phyloP scores from a whole-genome alignment of 2,797 vertebrate species.

The Rallus crepitans region DNA sequence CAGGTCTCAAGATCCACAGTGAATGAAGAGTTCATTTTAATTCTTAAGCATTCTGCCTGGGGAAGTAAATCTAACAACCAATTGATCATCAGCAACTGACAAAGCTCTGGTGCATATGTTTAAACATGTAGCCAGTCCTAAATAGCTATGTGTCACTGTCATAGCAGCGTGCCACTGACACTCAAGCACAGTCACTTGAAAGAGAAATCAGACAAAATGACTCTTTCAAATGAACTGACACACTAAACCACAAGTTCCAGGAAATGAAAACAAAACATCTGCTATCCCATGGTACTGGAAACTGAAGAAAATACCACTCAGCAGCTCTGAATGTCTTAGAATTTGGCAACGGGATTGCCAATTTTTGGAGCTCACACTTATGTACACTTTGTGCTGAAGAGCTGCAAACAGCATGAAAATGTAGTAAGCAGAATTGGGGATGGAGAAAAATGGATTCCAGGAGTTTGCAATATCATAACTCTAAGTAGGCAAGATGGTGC shows the following conservation, averaged over 20 bases:
- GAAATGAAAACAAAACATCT: not conserved
- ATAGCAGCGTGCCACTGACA: not conserved
- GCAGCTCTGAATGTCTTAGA: not conserved
- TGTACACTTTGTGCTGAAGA: not conserved
- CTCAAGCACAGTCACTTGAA: not conserved
- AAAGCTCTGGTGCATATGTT: constrained; percentile 13
- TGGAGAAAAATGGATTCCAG: not conserved
- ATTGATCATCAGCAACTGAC: constrained; percentile 15
- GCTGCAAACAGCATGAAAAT: not conserved
- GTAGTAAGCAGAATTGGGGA: not conserved
- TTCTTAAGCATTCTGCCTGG: not conserved
- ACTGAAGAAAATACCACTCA: not conserved
- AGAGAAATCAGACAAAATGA: not conserved
- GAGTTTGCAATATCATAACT: not conserved
- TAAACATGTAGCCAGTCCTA: constrained; percentile 17
- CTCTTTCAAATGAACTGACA: not conserved
- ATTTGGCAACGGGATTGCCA: not conserved
- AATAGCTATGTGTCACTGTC: not conserved
- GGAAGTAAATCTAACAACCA: constrained; percentile 31
- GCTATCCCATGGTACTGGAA: not conserved
- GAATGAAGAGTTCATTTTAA: constrained; percentile 43
- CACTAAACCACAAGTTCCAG: not conserved
- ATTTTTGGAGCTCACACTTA: not conserved
- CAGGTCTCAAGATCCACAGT: not conserved
- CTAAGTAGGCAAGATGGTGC: not conserved